These are phyloP conservation scores for Perdita meconis DNA, from an alignment of 2,888 invertebrate genomes.

Conservation along the genomic window DNA sequence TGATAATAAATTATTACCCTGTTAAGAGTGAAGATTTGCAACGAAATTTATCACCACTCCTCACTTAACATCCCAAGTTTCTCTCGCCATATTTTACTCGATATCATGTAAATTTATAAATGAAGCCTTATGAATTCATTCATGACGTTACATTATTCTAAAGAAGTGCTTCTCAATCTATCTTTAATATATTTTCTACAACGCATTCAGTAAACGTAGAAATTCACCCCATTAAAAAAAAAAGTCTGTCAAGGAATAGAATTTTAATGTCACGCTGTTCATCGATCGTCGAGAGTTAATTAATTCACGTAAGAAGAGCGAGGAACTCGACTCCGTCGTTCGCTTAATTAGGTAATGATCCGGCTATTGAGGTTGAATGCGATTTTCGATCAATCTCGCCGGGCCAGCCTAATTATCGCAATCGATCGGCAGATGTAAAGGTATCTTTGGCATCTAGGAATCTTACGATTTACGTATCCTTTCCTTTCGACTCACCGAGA, in stretches of 20 bases:
- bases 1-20: too few relatives aligned
- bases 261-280: slow-evolving; percentile 2
- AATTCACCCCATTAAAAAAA: too few relatives aligned
- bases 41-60: too few relatives aligned
- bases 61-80: too few relatives aligned
- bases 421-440: slow-evolving; percentile 81
- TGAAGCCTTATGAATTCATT: too few relatives aligned
- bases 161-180: too few relatives aligned
- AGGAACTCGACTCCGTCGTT: slow-evolving; percentile 19
- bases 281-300: slow-evolving; percentile 49
- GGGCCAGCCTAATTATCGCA: slow-evolving; percentile 79
- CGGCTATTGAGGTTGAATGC: slow-evolving; percentile 69
- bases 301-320: slow-evolving; percentile 59
- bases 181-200: too few relatives aligned
- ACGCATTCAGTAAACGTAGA: too few relatives aligned
- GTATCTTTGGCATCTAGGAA: slow-evolving; percentile 80
- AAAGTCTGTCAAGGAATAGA: neutral
- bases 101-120: too few relatives aligned
- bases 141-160: too few relatives aligned
- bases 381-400: slow-evolving; percentile 74
- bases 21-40: too few relatives aligned
- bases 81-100: too few relatives aligned
- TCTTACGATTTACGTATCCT: slow-evolving; percentile 71
- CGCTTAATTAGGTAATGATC: slow-evolving; percentile 71
- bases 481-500: slow-evolving; percentile 51